A percentile compares a stretch with the other conserved stretches of the same genome.
Evolutionary conservation across 2,797 vertebrate genomes (phyloP).

Genomic region (Rhinella marina): DNA sequence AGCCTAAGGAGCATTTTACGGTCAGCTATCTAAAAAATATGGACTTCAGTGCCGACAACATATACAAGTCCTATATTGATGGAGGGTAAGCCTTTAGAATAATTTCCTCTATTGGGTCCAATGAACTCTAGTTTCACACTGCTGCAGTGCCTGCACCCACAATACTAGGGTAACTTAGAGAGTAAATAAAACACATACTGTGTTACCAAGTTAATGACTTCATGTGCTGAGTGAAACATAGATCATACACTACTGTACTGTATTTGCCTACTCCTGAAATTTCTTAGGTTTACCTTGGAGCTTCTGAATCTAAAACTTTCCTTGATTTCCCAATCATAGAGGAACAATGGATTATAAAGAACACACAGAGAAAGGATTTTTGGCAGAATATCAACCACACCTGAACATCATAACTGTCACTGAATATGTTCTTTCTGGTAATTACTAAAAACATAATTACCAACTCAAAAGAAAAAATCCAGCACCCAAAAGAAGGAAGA

Average conservation of each 20-base stretch:
- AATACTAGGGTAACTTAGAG: not conserved
- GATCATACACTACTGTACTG: too few relatives aligned
- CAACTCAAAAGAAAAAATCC: not conserved
- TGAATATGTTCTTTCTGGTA: constrained; percentile 17
- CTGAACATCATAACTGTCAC: not conserved
- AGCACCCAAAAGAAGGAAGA: not conserved
- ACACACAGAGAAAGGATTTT: not conserved
- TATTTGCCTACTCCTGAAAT: not conserved
- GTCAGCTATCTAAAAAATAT: too few relatives aligned
- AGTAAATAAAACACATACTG: not conserved
- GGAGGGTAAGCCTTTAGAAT: too few relatives aligned
- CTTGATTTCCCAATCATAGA: constrained; percentile 34
- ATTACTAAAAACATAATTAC: not conserved
- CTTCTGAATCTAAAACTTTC: constrained; percentile 18
- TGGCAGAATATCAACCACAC: constrained; percentile 25
- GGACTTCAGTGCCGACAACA: too few relatives aligned
- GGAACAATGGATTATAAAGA: constrained; percentile 18
- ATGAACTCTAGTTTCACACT: not conserved
- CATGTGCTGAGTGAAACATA: not conserved
- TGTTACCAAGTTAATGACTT: not conserved
- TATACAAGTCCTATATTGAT: too few relatives aligned
- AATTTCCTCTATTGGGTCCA: not conserved
- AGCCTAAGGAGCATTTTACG: too few relatives aligned
- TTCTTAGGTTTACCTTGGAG: not conserved
- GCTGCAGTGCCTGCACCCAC: not conserved